phyloP scores from a whole-genome alignment of 2,797 vertebrate genomes.

The Avahi laniger region DNA sequence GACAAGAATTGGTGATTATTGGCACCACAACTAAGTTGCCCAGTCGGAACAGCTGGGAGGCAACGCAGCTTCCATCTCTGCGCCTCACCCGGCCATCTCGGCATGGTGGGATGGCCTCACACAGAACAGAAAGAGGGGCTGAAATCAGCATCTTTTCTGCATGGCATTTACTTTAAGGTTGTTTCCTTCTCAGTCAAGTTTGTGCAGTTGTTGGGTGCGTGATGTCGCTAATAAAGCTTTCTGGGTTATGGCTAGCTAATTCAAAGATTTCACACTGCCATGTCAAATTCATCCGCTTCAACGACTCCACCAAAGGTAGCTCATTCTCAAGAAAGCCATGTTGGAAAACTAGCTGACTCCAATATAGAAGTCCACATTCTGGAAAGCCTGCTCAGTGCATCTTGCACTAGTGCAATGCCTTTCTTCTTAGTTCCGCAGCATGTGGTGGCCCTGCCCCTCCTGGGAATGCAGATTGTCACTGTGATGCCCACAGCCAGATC shows the following conservation, averaged over 20 bases:
- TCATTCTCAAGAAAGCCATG: neutral
- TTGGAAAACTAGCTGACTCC: neutral
- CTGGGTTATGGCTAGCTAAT: neutral
- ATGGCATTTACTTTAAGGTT: neutral
- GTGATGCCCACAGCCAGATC: neutral
- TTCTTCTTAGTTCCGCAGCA: neutral
- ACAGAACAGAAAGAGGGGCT: neutral
- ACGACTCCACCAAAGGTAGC: neutral
- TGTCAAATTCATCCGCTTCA: neutral
- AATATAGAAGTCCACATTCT: neutral
- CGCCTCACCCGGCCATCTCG: too few species aligned
- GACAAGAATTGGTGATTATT: neutral
- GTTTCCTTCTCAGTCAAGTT: neutral
- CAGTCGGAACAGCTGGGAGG: neutral
- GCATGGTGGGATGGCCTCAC: neutral
- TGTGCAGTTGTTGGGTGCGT: neutral
- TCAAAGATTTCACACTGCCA: conserved; percentile 11
- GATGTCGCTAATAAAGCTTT: neutral
- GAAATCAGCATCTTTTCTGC: neutral
- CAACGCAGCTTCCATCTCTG: neutral
- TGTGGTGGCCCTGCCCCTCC: neutral
- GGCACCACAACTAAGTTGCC: neutral
- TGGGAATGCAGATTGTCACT: neutral
- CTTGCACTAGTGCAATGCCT: neutral
- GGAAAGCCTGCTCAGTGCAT: neutral